A percentile compares a stretch with the other conserved stretches of the same genome.
Evolutionary conservation across 2,797 vertebrate genomes (phyloP).

Genomic region (Intellagama lesueurii): DNA sequence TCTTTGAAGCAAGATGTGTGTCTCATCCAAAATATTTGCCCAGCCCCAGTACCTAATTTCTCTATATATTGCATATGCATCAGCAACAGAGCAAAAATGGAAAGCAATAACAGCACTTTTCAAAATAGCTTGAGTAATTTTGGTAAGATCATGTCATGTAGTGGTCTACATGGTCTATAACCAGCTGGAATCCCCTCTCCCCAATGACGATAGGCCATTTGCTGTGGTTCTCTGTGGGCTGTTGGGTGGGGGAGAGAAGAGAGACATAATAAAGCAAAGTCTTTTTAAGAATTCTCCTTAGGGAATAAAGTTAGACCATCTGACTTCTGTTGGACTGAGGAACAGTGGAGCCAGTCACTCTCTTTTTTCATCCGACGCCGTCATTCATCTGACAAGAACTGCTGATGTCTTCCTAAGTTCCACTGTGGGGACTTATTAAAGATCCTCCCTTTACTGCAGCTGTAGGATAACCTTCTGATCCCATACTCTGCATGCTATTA

Average conservation of each 20-base stretch:
- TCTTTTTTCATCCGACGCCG: background rate
- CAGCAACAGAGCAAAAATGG: background rate
- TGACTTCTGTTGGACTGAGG: conserved; percentile 31
- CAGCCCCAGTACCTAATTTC: background rate
- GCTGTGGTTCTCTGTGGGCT: background rate
- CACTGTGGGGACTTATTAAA: conserved; percentile 13
- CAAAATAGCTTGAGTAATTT: background rate
- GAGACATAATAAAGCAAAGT: background rate
- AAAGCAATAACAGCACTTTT: background rate
- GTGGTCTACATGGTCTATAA: background rate
- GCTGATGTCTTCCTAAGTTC: background rate
- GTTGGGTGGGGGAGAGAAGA: background rate
- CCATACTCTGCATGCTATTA: background rate
- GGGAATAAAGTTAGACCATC: background rate
- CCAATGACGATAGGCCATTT: background rate
- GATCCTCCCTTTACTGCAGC: conserved; percentile 14
- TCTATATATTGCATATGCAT: background rate
- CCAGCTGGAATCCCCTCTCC: background rate
- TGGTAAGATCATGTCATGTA: background rate
- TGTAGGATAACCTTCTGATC: conserved; percentile 31
- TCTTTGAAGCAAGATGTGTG: background rate
- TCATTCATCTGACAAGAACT: conserved; percentile 32
- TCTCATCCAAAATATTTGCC: background rate
- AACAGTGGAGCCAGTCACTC: background rate
- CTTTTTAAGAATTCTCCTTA: background rate